Conservation (phyloP, 2,113 vertebrate genomes). For the Spheniscus mendiculus region DNA sequence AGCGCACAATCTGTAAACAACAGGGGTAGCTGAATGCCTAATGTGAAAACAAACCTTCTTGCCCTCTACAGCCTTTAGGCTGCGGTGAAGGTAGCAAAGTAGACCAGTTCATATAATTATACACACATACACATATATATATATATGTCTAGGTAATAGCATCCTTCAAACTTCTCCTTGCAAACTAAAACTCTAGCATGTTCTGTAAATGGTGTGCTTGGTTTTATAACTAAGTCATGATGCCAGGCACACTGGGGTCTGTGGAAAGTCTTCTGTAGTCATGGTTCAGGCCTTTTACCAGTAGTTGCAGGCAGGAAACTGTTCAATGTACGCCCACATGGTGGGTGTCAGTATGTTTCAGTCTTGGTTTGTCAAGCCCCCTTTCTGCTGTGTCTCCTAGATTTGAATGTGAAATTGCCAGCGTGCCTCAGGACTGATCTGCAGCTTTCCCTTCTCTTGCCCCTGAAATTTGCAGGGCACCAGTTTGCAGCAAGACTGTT, state of each 20-base stretch:
- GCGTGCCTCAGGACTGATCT: accelerated
- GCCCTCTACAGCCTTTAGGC: background rate
- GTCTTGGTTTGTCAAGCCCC: background rate
- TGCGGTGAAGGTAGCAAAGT: background rate
- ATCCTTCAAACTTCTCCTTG: background rate
- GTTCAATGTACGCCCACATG: accelerated
- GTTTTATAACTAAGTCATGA: accelerated
- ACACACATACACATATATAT: accelerated
- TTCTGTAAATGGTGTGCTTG: background rate
- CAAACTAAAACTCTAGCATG: accelerated
- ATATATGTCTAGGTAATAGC: background rate
- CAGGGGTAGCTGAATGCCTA: too few species aligned
- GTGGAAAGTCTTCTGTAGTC: background rate
- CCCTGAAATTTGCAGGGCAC: background rate
- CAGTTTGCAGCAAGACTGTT: background rate
- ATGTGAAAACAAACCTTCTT: background rate
- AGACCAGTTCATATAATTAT: background rate
- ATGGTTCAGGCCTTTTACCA: background rate
- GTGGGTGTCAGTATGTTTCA: background rate
- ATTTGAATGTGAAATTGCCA: background rate
- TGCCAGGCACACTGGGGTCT: accelerated
- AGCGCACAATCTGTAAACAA: background rate
- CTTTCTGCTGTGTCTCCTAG: background rate
- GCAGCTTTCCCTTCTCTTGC: background rate
- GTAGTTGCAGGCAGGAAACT: background rate